A percentile compares a stretch with the other conserved stretches of the same genome.
Conservation (phyloP, 2,888 invertebrate genomes). For the Cabera pusaria region DNA sequence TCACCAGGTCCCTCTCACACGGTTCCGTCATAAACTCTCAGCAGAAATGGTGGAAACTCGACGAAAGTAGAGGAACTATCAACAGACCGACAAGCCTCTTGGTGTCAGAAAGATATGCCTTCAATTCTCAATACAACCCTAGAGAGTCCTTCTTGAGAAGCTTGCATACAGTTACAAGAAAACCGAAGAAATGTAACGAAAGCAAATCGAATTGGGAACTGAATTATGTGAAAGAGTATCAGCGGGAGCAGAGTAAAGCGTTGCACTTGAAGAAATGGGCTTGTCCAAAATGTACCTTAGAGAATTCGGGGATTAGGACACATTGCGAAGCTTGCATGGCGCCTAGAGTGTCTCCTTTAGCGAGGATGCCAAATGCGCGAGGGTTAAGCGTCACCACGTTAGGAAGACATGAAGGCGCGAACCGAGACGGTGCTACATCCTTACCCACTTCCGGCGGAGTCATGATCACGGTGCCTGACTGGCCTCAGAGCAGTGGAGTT, state of each 20-base stretch:
- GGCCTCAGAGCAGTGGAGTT: constrained; percentile 70
- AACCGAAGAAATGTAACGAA: constrained; percentile 71
- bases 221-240: constrained; percentile 75
- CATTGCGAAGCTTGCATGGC: constrained; percentile 91
- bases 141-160: constrained; percentile 72
- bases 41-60: constrained; percentile 76
- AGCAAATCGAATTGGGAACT: constrained; percentile 78
- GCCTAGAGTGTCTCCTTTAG: constrained; percentile 77
- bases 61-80: constrained; percentile 70
- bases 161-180: constrained; percentile 72
- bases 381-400: constrained; percentile 75
- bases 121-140: constrained; percentile 54
- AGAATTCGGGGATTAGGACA: constrained; percentile 86
- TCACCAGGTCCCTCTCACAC: constrained; percentile 85
- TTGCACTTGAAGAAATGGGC: constrained; percentile 85
- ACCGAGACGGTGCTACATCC: constrained; percentile 68
- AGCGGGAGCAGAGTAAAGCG: constrained; percentile 68
- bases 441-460: constrained; percentile 81
- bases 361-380: constrained; percentile 66
- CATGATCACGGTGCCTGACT: constrained; percentile 86
- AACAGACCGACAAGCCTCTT: constrained; percentile 84
- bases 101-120: constrained; percentile 78
- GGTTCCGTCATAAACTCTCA: constrained; percentile 84
- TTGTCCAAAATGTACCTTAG: constrained; percentile 89
- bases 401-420: constrained; percentile 66